Percentiles rank a stretch among this genome's conserved stretches.
Conservation (phyloP, 2,888 invertebrate species). For the Agrotis clavis region DNA sequence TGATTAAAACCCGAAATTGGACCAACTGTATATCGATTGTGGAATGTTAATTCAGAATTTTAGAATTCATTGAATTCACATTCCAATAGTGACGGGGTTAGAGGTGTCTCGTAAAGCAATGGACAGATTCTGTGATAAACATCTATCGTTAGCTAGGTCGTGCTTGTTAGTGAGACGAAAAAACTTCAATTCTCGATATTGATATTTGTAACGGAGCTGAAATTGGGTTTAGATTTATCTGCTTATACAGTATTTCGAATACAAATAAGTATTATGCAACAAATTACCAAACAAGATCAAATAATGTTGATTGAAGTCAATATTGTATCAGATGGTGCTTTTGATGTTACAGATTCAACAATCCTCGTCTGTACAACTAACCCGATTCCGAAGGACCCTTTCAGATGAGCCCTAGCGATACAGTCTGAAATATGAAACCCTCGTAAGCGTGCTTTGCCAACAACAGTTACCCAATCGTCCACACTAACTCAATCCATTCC, state of each 20-base stretch:
- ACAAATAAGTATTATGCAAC: not conserved
- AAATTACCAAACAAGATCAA: slow-evolving; percentile 5
- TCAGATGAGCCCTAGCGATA: slow-evolving; percentile 37
- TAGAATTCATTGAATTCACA: slow-evolving; percentile 66
- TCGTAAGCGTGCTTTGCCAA: slow-evolving; percentile 33
- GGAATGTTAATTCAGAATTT: slow-evolving; percentile 63
- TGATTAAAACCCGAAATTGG: slow-evolving; percentile 61
- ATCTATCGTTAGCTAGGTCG: slow-evolving; percentile 57
- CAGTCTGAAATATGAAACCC: slow-evolving; percentile 39
- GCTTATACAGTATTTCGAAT: slow-evolving; percentile 13
- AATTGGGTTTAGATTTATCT: slow-evolving; percentile 42
- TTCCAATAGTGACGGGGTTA: slow-evolving; percentile 62
- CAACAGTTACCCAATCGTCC: slow-evolving; percentile 51
- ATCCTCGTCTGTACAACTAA: slow-evolving; percentile 1
- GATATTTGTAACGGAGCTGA: slow-evolving; percentile 43
- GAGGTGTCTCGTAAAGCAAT: slow-evolving; percentile 62
- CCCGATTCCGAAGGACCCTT: slow-evolving; percentile 35
- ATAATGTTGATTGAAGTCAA: not conserved
- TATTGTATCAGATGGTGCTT: not conserved
- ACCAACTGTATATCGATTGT: slow-evolving; percentile 45
- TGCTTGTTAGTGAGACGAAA: slow-evolving; percentile 60
- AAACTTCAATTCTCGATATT: slow-evolving; percentile 50
- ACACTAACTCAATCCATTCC: slow-evolving; percentile 56
- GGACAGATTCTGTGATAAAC: slow-evolving; percentile 62
- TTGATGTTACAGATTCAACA: slow-evolving; percentile 8